phyloP scores from a whole-genome alignment of 1,140 invertebrate species.

The Palaemon carinicauda region DNA sequence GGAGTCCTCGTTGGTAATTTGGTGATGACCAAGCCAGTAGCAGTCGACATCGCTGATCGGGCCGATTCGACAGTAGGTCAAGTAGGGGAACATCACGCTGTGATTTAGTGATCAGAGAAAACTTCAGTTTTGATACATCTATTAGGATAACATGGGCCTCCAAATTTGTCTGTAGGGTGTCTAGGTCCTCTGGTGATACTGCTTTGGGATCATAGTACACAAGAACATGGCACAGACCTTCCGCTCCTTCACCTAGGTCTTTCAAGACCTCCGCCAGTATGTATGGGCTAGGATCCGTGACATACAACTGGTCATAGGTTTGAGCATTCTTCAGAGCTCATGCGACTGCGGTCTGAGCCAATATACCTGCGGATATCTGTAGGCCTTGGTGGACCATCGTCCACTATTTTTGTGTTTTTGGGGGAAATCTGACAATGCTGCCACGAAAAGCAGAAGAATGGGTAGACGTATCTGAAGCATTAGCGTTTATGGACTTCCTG shows the following conservation, averaged over 20 bases:
- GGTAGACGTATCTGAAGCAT: too few relatives aligned
- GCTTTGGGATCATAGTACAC: constrained; percentile 44
- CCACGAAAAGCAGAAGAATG: too few relatives aligned
- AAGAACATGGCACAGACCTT: constrained; percentile 42
- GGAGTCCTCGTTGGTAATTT: constrained; percentile 44
- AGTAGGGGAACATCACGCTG: constrained; percentile 28
- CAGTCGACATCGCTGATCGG: constrained; percentile 44
- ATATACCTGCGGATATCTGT: constrained; percentile 23
- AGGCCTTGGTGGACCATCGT: not conserved
- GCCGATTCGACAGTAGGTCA: constrained; percentile 26
- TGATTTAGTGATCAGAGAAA: constrained; percentile 40
- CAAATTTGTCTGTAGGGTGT: not conserved
- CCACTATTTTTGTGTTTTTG: too few relatives aligned
- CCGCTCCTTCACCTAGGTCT: constrained; percentile 9
- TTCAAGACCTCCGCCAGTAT: constrained; percentile 36
- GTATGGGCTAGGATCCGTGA: constrained; percentile 7
- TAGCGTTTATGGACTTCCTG: too few relatives aligned
- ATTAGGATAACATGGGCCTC: constrained; percentile 36
- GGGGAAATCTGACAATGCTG: too few relatives aligned
- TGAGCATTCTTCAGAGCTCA: not conserved
- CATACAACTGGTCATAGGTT: not conserved
- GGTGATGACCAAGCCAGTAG: constrained; percentile 44
- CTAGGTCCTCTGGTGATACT: constrained; percentile 21
- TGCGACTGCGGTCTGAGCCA: not conserved
- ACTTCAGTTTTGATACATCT: constrained; percentile 40